phyloP scores from a whole-genome alignment of 2,888 invertebrate genomes.

The Lamellibrachia columna region DNA sequence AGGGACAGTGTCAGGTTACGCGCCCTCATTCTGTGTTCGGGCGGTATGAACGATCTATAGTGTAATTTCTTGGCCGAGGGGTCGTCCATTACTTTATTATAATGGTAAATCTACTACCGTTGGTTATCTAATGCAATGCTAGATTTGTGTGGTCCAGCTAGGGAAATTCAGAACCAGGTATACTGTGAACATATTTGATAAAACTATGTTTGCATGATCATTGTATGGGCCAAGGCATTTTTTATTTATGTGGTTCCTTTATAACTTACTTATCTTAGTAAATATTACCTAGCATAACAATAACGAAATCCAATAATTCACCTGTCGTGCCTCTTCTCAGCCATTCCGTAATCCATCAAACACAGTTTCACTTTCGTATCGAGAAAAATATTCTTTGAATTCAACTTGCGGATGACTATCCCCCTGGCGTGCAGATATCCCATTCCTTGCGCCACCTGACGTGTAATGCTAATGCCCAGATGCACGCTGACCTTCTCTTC shows the following conservation, averaged over 20 bases:
- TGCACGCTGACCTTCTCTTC: slow-evolving; percentile 56
- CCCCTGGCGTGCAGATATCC: slow-evolving; percentile 68
- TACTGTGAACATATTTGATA: too few relatives aligned
- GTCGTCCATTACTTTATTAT: too few relatives aligned
- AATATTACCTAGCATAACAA: neutral
- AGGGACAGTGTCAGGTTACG: neutral
- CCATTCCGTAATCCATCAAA: slow-evolving; percentile 65
- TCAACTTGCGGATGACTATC: slow-evolving; percentile 65
- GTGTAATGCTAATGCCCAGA: slow-evolving; percentile 59
- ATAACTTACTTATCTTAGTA: neutral
- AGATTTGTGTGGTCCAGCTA: too few relatives aligned
- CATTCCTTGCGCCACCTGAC: slow-evolving; percentile 65
- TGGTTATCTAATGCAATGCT: too few relatives aligned
- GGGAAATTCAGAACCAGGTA: too few relatives aligned
- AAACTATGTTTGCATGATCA: neutral
- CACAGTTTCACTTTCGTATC: slow-evolving; percentile 66
- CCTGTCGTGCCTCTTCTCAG: slow-evolving; percentile 55
- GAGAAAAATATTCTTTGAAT: slow-evolving; percentile 66
- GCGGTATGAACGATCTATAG: neutral
- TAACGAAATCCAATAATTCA: slow-evolving; percentile 33
- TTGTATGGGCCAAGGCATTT: neutral
- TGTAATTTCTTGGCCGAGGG: too few relatives aligned
- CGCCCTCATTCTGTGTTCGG: neutral
- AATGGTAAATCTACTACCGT: too few relatives aligned
- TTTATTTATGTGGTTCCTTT: neutral